Percentiles rank a stretch among this genome's conserved stretches.
Conservation (phyloP, 2,888 invertebrate species). For the Apamea crenata region DNA sequence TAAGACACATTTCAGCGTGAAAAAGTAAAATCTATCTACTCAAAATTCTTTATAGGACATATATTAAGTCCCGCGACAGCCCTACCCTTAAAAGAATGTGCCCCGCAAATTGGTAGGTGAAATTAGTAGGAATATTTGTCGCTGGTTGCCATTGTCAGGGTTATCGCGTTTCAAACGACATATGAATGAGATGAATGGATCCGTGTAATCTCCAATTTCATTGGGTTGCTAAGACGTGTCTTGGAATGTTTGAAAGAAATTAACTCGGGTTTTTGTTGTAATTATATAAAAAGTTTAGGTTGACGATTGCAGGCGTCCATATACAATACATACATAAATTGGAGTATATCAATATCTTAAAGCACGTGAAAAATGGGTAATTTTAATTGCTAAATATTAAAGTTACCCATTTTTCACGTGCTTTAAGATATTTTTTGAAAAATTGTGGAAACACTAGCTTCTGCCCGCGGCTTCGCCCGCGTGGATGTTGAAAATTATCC, state of each 20-base stretch:
- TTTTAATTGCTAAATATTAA: too few relatives aligned
- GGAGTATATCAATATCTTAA: too few relatives aligned
- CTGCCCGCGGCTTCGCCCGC: not conserved
- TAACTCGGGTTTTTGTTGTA: slow-evolving; percentile 44
- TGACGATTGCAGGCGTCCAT: not conserved
- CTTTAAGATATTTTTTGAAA: not conserved
- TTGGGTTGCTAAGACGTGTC: slow-evolving; percentile 49
- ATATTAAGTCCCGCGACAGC: slow-evolving; percentile 36
- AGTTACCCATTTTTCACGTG: not conserved
- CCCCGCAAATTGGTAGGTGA: slow-evolving; percentile 85
- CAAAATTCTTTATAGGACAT: not conserved
- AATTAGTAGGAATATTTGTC: slow-evolving; percentile 83
- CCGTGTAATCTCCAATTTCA: slow-evolving; percentile 61
- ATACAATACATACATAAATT: not conserved
- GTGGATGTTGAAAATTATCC: not conserved
- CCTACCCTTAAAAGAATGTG: slow-evolving; percentile 71
- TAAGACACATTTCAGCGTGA: too few relatives aligned
- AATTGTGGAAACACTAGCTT: not conserved
- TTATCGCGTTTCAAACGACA: slow-evolving; percentile 77
- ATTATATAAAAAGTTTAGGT: not conserved
- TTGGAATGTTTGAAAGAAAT: slow-evolving; percentile 57
- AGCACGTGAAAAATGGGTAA: too few relatives aligned
- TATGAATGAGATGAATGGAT: slow-evolving; percentile 59
- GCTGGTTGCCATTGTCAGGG: slow-evolving; percentile 68
- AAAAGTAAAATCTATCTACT: not conserved